phyloP scores from a whole-genome alignment of 2,797 vertebrate species.

The Smutsia gigantea region DNA sequence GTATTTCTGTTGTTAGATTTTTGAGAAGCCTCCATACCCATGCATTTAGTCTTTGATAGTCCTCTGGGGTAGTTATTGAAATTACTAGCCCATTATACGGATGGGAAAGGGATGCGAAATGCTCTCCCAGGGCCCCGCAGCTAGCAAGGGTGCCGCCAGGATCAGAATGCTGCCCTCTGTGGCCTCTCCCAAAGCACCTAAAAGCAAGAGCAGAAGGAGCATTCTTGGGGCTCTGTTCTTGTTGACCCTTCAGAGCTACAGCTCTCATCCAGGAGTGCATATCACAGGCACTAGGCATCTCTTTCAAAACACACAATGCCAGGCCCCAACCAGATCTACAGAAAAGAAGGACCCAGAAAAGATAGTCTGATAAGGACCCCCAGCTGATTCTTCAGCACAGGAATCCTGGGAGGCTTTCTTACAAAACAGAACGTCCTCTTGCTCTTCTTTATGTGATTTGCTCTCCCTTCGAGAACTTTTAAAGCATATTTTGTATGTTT shows the following conservation, averaged over 20 bases:
- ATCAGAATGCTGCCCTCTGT: neutral
- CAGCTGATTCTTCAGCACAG: neutral
- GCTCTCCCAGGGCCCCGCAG: neutral
- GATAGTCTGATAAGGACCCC: neutral
- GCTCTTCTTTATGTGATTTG: neutral
- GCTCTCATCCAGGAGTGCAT: neutral
- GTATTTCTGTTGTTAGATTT: too few species aligned
- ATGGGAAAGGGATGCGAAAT: neutral
- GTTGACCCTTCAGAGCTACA: neutral
- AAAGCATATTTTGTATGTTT: neutral
- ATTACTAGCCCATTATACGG: neutral
- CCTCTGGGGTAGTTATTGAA: neutral
- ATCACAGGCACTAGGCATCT: neutral
- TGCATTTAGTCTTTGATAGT: neutral
- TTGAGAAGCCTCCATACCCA: too few species aligned
- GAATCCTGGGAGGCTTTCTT: neutral
- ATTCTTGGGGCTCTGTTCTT: neutral
- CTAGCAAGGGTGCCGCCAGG: neutral
- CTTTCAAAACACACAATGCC: neutral
- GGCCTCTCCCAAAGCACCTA: neutral
- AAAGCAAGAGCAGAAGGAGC: neutral
- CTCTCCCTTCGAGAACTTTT: neutral
- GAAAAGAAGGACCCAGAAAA: neutral
- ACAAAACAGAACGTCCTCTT: neutral
- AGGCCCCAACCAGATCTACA: neutral